Conservation (phyloP, 1,140 invertebrate genomes). For the Achroia grisella region DNA sequence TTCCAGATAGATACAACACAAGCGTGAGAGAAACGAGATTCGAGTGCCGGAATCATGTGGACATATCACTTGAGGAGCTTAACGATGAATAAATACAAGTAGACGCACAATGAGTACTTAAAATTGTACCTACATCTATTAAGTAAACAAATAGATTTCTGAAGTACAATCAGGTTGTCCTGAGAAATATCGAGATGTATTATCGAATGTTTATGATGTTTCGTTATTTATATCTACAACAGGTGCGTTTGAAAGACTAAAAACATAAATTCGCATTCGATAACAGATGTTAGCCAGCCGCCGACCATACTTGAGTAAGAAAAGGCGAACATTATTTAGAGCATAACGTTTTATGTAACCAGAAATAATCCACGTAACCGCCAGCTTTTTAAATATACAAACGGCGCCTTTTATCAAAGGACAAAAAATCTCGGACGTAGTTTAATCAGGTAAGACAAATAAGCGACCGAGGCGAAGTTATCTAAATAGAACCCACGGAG, state of each 20-base stretch:
- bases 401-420: conserved; percentile 9
- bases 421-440: conserved; percentile 14
- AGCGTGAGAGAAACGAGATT: conserved; percentile 41
- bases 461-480: conserved; percentile 33
- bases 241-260: conserved; percentile 63
- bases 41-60: conserved; percentile 34
- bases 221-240: conserved; percentile 42
- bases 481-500: conserved; percentile 46
- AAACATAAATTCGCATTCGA: conserved; percentile 60
- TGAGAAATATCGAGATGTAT: conserved; percentile 6
- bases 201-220: conserved; percentile 1
- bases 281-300: conserved; percentile 61
- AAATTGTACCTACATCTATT: conserved; percentile 30
- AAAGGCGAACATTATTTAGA: conserved; percentile 39
- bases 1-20: conserved; percentile 17
- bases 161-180: conserved; percentile 9
- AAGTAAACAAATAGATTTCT: conserved; percentile 38
- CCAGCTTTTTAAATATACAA: conserved; percentile 15
- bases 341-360: conserved; percentile 38
- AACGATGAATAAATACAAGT: conserved; percentile 30
- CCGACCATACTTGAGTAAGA: conserved; percentile 40
- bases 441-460: conserved; percentile 35
- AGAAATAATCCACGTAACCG: conserved; percentile 26
- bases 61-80: conserved; percentile 36
- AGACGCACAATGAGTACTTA: conserved; percentile 30